Evolutionary conservation across 2,888 invertebrate genomes (phyloP), one percentile per base, ranked within the genome.

Genomic region (Seira musarum): DNA sequence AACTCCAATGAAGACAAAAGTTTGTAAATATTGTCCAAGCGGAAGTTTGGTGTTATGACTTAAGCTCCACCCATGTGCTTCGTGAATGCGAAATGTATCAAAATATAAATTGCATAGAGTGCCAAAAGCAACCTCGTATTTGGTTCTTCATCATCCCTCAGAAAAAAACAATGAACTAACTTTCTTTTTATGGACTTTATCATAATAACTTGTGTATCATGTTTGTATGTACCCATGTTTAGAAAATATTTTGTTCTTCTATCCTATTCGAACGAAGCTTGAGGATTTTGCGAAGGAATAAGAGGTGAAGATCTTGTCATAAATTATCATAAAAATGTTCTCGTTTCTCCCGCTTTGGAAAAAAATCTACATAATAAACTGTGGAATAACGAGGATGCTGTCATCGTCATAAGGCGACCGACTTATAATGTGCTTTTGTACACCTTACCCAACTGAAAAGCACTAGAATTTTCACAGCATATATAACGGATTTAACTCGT

Each of bases 251-350:
- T 30, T 49, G 49, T n/a, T 49, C 49, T 49, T 49, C 49, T n/a
- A 13, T 49, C 15, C 49, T n/a, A 15, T 49, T 49, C 15, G 49
- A 49, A 13, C 30, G n/a, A n/a, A 30, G 30, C 30, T 30, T 30
- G 30, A 2, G 30, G 49, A 49, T 49, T 30, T 8, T 30, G 30
- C 30, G 8, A 30, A 30, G 8, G 70, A 53, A 61, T 40, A 53
- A 35, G 67, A 35, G 75, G 73, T 25, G 75, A 75, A 60, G 25
- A 67, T 49, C 60, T 67, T 75, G 68, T 75, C 75, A 61, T 75
- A 74, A 74, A 74, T 74, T 74, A 74, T 66, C 60, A 60, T 67
- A 63, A 67, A 46, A 49, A 49, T 49, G 49, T 49, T 49, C 49
- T 49, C 49, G 15, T 49, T 49, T n/a, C 17, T 49, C 49, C 49